A percentile compares a stretch with the other conserved stretches of the same genome.
phyloP scores from a whole-genome alignment of 2,888 invertebrate species.

The Eledona agricola region DNA sequence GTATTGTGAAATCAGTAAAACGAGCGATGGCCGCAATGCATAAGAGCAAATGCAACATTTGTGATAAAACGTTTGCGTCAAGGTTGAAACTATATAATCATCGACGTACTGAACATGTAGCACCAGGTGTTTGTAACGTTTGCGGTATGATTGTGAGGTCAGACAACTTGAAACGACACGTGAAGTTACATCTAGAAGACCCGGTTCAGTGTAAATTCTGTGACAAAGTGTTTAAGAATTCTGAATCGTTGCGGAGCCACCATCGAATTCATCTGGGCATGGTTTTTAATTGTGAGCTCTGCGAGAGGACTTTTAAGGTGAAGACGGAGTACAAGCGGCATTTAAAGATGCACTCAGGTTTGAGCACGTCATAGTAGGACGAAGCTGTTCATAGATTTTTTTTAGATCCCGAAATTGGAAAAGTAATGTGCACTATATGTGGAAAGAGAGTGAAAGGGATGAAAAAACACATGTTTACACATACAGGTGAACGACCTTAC shows the following conservation, averaged over 20 bases:
- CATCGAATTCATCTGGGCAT: constrained; percentile 49
- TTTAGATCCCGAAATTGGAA: constrained; percentile 41
- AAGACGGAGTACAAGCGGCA: constrained; percentile 51
- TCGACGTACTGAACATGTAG: constrained; percentile 45
- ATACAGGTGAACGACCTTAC: constrained; percentile 53
- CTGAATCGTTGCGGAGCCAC: constrained; percentile 53
- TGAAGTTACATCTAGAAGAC: constrained; percentile 49
- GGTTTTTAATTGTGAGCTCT: constrained; percentile 51
- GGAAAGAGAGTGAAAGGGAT: constrained; percentile 51
- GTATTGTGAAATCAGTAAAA: constrained; percentile 20
- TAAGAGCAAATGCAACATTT: constrained; percentile 43
- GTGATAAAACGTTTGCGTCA: constrained; percentile 47
- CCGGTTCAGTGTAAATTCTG: constrained; percentile 51
- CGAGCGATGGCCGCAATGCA: constrained; percentile 17
- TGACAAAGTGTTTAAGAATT: constrained; percentile 52
- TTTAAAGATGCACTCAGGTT: constrained; percentile 50
- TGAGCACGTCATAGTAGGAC: not conserved
- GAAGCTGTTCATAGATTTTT: too few species aligned
- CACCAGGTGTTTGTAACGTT: constrained; percentile 52
- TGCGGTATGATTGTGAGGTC: constrained; percentile 52
- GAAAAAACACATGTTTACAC: constrained; percentile 50
- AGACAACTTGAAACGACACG: constrained; percentile 51
- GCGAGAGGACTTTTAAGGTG: constrained; percentile 52
- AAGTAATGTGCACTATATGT: constrained; percentile 51
- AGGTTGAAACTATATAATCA: constrained; percentile 46